Percentiles rank a stretch among this genome's conserved stretches.
Conservation (phyloP, 2,888 invertebrate species). For the Drosophila mimica region DNA sequence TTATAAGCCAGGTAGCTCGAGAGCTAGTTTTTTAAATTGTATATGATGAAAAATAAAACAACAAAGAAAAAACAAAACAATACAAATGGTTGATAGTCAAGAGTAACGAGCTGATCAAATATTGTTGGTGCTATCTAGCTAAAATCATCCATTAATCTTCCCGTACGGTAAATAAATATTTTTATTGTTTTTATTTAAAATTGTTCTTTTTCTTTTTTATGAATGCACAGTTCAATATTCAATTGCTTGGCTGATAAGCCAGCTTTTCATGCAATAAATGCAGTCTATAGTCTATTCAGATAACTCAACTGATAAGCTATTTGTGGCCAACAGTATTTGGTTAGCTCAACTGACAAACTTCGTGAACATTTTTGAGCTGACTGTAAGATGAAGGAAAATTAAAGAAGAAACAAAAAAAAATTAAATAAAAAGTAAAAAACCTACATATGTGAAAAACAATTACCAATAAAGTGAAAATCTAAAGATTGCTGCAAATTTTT, state of each 20-base stretch:
- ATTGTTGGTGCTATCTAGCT: constrained; percentile 44
- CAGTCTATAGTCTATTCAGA: constrained; percentile 14
- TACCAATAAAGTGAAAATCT: constrained; percentile 67
- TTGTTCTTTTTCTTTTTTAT: constrained; percentile 12
- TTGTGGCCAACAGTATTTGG: constrained; percentile 47
- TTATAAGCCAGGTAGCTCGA: constrained; percentile 41
- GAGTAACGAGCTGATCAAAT: constrained; percentile 42
- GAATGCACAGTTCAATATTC: constrained; percentile 19
- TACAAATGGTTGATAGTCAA: constrained; percentile 57
- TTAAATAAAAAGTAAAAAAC: constrained; percentile 35
- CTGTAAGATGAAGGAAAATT: constrained; percentile 28
- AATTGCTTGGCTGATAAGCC: constrained; percentile 29
- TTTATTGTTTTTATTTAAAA: neutral
- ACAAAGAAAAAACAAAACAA: constrained; percentile 15
- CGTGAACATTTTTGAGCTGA: constrained; percentile 69
- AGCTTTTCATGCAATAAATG: constrained; percentile 33
- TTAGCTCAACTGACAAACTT: constrained; percentile 55
- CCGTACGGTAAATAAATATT: constrained; percentile 4
- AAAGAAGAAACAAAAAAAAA: constrained; percentile 13
- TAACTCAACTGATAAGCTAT: constrained; percentile 26
- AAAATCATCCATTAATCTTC: neutral
- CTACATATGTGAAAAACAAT: constrained; percentile 66
- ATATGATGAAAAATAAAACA: constrained; percentile 50
- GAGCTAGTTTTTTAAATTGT: constrained; percentile 73
- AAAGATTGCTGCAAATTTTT: constrained; percentile 4